A percentile compares a stretch with the other conserved stretches of the same genome.
phyloP scores from a whole-genome alignment of 2,797 vertebrate species.

The Sebastes dallii region DNA sequence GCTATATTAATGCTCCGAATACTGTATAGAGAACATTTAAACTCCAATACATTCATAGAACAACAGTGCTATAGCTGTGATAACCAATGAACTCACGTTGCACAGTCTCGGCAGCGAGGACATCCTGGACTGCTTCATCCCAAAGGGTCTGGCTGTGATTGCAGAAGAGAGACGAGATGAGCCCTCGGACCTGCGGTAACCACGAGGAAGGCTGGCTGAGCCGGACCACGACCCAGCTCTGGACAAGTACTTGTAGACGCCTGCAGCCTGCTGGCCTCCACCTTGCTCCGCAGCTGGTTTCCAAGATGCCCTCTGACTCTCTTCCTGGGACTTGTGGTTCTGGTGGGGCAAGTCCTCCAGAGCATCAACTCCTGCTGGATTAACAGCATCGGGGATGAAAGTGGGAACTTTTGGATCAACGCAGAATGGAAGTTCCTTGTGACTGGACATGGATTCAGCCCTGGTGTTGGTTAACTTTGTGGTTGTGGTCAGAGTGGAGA shows the following conservation, averaged over 20 bases:
- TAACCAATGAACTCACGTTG: conserved; percentile 82
- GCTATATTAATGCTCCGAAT: not conserved
- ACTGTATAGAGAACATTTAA: not conserved
- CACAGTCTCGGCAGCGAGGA: conserved; percentile 85
- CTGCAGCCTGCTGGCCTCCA: conserved; percentile 7
- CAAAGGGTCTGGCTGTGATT: conserved; percentile 92
- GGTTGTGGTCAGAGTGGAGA: conserved; percentile 23
- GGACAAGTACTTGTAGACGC: conserved; percentile 39
- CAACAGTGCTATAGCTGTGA: not conserved
- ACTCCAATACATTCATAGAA: not conserved
- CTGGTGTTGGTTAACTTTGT: not conserved
- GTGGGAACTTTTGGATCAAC: conserved; percentile 10
- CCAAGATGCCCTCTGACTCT: not conserved
- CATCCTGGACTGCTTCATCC: conserved; percentile 84
- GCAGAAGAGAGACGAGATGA: conserved; percentile 88
- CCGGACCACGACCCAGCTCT: conserved; percentile 60
- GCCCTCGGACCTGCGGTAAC: conserved; percentile 88
- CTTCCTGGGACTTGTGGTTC: conserved; percentile 34
- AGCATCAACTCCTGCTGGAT: not conserved
- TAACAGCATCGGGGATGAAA: not conserved
- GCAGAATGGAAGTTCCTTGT: conserved; percentile 15
- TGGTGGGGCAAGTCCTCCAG: not conserved
- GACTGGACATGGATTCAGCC: not conserved
- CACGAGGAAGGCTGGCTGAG: conserved; percentile 86
- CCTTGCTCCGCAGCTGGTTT: conserved; percentile 18